Evolutionary conservation across 2,888 invertebrate species (phyloP).

Genomic region (Nymphalis urticae): DNA sequence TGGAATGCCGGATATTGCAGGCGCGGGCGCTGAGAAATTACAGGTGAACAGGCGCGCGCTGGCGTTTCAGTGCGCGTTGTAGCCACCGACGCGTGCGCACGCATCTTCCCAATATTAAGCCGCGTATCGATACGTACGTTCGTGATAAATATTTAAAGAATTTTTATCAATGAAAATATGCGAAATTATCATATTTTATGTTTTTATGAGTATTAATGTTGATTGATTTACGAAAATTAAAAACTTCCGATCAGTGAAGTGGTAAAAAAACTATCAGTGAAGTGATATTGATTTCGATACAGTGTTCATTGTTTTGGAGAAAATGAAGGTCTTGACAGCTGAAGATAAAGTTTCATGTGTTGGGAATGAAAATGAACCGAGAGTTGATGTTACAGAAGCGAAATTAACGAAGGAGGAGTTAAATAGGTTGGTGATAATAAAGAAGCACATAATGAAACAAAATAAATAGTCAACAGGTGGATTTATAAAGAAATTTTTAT

Average conservation of each 20-base stretch:
- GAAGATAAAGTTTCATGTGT: slow-evolving; percentile 68
- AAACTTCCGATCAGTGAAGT: background rate
- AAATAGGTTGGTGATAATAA: slow-evolving; percentile 58
- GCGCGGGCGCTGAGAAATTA: slow-evolving; percentile 39
- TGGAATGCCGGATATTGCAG: slow-evolving; percentile 79
- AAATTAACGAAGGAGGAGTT: slow-evolving; percentile 70
- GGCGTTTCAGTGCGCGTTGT: slow-evolving; percentile 46
- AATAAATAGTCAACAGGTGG: slow-evolving; percentile 13
- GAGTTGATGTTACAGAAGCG: slow-evolving; percentile 55
- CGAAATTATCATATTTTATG: background rate
- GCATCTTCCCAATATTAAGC: slow-evolving; percentile 46
- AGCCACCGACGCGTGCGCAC: slow-evolving; percentile 42
- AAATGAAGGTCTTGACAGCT: slow-evolving; percentile 73
- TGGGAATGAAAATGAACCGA: slow-evolving; percentile 65
- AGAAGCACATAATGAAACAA: background rate
- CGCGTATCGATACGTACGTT: slow-evolving; percentile 3
- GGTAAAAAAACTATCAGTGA: slow-evolving; percentile 12
- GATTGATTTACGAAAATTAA: background rate
- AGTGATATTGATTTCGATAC: slow-evolving; percentile 8
- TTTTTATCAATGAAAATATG: slow-evolving; percentile 43
- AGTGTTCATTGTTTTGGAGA: slow-evolving; percentile 15
- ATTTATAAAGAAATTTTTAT: slow-evolving; percentile 7
- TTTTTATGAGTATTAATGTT: background rate
- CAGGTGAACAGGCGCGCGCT: slow-evolving; percentile 33
- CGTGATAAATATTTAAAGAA: slow-evolving; percentile 13